Evolutionary conservation across 1,140 invertebrate species (phyloP).

Genomic region (Parapsyche elsis): DNA sequence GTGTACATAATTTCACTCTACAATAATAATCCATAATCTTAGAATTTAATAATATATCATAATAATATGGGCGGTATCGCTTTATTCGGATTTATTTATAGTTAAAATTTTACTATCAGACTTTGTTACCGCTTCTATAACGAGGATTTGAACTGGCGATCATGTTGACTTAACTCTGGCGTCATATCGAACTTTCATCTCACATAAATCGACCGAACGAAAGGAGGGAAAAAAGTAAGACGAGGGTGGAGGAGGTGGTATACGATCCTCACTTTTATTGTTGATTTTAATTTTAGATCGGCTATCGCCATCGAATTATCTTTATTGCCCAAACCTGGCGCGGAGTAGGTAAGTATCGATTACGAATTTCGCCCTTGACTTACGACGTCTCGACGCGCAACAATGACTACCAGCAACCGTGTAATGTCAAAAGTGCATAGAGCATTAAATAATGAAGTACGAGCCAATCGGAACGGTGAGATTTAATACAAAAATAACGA

Average conservation of each 20-base stretch:
- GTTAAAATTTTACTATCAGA: conserved; percentile 1
- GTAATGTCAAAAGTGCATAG: conserved; percentile 37
- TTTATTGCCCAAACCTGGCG: conserved; percentile 2
- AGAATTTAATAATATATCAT: too few relatives aligned
- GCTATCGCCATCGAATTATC: conserved; percentile 12
- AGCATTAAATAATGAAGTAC: conserved; percentile 54
- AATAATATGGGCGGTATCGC: too few relatives aligned
- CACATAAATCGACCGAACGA: neutral
- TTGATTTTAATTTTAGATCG: conserved; percentile 27
- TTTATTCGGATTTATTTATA: too few relatives aligned
- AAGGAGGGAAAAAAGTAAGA: neutral
- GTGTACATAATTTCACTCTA: too few relatives aligned
- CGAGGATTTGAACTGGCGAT: neutral
- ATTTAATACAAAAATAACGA: conserved; percentile 53
- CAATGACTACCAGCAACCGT: neutral
- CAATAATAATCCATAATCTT: too few relatives aligned
- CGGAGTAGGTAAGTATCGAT: too few relatives aligned
- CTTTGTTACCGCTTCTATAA: neutral
- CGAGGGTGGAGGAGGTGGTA: neutral
- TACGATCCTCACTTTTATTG: conserved; percentile 25
- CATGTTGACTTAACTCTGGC: neutral
- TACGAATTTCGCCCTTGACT: too few relatives aligned
- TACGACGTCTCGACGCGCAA: neutral
- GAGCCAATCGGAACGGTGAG: conserved; percentile 45
- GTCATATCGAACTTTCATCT: conserved; percentile 1